These are phyloP conservation scores for Agrochola litura DNA, from an alignment of 2,888 invertebrate genomes.

Conservation along the genomic window DNA sequence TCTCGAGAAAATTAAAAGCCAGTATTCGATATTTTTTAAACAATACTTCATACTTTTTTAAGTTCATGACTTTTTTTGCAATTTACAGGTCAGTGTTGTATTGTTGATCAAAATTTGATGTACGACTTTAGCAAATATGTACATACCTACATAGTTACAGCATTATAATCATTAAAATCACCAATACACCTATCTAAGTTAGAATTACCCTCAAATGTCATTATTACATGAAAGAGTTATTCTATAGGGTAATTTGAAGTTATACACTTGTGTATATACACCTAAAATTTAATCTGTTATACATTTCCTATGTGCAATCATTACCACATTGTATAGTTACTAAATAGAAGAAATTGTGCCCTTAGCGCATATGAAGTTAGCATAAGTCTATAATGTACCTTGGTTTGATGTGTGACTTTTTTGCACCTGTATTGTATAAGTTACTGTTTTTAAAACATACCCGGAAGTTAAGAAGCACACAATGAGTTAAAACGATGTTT, in stretches of 20 bases:
- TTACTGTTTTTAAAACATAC: not conserved
- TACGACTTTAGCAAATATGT: not conserved
- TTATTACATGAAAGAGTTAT: too few relatives aligned
- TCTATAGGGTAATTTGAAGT: not conserved
- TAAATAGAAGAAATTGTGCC: conserved; percentile 16
- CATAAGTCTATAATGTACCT: not conserved
- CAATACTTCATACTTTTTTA: too few relatives aligned
- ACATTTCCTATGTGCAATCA: conserved; percentile 4
- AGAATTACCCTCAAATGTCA: not conserved
- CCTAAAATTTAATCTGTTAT: not conserved
- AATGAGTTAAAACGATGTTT: not conserved
- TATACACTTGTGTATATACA: not conserved
- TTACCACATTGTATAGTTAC: conserved; percentile 12
- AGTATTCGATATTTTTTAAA: not conserved
- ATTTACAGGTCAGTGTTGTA: not conserved
- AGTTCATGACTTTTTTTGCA: too few relatives aligned
- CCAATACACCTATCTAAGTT: not conserved
- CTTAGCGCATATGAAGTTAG: not conserved
- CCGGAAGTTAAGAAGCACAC: not conserved
- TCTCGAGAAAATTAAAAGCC: not conserved
- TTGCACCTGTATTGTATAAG: not conserved
- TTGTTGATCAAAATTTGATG: not conserved
- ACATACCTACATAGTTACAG: not conserved
- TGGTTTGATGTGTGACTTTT: conserved; percentile 1
- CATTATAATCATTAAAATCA: not conserved